phyloP scores from a whole-genome alignment of 2,113 vertebrate species.

The Pyxicephalus adspersus region DNA sequence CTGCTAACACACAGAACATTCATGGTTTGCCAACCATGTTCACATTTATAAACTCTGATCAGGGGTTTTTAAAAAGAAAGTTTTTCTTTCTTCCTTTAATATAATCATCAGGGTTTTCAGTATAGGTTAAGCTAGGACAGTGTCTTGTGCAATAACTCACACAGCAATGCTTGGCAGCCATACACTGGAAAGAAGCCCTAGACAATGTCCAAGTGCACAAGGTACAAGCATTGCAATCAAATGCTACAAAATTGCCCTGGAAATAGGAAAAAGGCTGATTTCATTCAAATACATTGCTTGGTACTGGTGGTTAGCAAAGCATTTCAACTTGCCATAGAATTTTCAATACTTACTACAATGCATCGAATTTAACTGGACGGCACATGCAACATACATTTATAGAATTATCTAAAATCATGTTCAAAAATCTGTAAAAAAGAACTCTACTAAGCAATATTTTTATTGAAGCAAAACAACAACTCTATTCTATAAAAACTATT shows the following conservation, averaged over 20 bases:
- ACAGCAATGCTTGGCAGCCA: constrained; percentile 25
- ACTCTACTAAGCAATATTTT: too few species aligned
- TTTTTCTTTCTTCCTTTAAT: background rate
- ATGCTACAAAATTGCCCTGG: constrained; percentile 22
- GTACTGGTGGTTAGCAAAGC: too few species aligned
- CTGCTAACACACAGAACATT: background rate
- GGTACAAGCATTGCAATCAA: constrained; percentile 4
- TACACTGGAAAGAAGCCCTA: background rate
- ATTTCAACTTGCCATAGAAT: too few species aligned
- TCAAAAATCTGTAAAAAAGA: too few species aligned
- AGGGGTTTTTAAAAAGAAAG: background rate
- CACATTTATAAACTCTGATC: too few species aligned
- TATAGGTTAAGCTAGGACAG: constrained; percentile 31
- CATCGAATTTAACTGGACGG: too few species aligned
- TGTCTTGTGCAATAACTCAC: constrained; percentile 29
- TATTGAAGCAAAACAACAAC: too few species aligned
- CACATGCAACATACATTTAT: too few species aligned
- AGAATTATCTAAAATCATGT: too few species aligned
- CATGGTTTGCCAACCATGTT: background rate
- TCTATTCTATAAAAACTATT: too few species aligned
- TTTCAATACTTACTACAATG: too few species aligned
- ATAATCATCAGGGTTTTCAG: constrained; percentile 14
- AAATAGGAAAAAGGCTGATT: background rate
- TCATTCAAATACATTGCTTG: background rate
- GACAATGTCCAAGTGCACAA: background rate